Evolutionary conservation across 2,113 vertebrate genomes (phyloP).

Genomic region (Neodon shergylaensis): DNA sequence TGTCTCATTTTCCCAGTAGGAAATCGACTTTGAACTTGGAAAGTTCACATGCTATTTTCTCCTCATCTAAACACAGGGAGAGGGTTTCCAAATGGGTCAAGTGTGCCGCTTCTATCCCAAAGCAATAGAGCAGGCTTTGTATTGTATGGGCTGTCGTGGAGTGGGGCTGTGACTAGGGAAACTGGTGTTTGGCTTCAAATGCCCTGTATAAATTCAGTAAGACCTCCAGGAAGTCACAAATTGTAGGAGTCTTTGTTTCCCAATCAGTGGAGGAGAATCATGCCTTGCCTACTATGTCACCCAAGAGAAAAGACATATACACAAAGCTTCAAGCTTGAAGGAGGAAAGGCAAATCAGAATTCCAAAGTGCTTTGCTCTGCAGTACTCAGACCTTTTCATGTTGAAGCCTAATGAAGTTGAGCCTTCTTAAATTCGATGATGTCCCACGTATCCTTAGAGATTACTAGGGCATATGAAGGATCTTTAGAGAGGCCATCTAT

Average conservation of each 20-base stretch:
- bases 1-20: conserved; percentile 67
- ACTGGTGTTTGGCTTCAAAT: conserved; percentile 36
- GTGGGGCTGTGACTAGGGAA: conserved; percentile 29
- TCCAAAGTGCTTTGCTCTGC: not conserved
- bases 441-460: not conserved
- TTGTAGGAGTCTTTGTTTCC: conserved; percentile 34
- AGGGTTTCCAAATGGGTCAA: conserved; percentile 72
- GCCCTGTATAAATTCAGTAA: not conserved
- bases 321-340: not conserved
- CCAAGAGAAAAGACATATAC: not conserved
- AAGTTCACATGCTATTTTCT: conserved; percentile 68
- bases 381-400: conserved; percentile 49
- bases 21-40: conserved; percentile 74
- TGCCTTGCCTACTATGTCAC: not conserved
- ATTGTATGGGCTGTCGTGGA: conserved; percentile 23
- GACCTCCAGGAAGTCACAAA: conserved; percentile 32
- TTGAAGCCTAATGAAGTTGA: not conserved
- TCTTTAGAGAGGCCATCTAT: not conserved
- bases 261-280: conserved; percentile 12
- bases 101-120: conserved; percentile 40
- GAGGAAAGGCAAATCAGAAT: not conserved
- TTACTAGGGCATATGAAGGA: not conserved
- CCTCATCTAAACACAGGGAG: conserved; percentile 61
- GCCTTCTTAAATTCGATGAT: conserved; percentile 21
- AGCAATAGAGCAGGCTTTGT: conserved; percentile 40